A percentile compares a stretch with the other conserved stretches of the same genome.
Evolutionary conservation across 2,113 vertebrate genomes (phyloP).

Genomic region (Phyllostomus hastatus): DNA sequence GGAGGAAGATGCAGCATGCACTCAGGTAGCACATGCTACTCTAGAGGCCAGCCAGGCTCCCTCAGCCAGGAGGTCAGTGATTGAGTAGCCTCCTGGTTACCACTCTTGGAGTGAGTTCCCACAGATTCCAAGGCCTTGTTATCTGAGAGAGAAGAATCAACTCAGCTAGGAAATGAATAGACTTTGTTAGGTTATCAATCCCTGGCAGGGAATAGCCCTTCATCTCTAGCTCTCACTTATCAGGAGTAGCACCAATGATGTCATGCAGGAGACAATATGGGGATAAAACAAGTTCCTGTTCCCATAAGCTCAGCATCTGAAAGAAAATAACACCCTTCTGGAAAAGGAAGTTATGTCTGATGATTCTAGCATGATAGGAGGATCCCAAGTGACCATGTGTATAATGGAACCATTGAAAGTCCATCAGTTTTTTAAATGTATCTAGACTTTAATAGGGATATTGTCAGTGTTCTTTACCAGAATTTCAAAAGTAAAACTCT

Average conservation of each 20-base stretch:
- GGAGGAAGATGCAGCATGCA: not conserved
- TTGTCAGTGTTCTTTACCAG: not conserved
- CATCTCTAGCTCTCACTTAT: conserved; percentile 7
- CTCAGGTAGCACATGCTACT: not conserved
- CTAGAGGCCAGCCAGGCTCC: not conserved
- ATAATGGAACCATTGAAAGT: not conserved
- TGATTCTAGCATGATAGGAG: not conserved
- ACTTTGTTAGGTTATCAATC: conserved; percentile 26
- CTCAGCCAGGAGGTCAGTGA: not conserved
- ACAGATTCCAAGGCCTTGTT: not conserved
- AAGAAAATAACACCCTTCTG: conserved; percentile 28
- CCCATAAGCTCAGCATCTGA: not conserved
- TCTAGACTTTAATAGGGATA: not conserved
- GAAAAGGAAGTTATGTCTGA: conserved; percentile 34
- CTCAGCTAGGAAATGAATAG: conserved; percentile 35
- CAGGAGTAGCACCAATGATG: conserved; percentile 7
- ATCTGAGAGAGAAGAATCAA: conserved; percentile 37
- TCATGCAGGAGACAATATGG: conserved; percentile 3
- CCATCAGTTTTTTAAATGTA: not conserved
- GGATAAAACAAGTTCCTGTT: conserved; percentile 55
- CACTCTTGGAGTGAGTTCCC: not conserved
- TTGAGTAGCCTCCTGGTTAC: not conserved
- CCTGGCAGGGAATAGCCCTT: not conserved
- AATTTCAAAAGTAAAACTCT: not conserved
- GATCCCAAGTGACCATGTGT: not conserved